Evolutionary conservation across 2,113 vertebrate species (phyloP).

Genomic region (Ginglymostoma cirratum): DNA sequence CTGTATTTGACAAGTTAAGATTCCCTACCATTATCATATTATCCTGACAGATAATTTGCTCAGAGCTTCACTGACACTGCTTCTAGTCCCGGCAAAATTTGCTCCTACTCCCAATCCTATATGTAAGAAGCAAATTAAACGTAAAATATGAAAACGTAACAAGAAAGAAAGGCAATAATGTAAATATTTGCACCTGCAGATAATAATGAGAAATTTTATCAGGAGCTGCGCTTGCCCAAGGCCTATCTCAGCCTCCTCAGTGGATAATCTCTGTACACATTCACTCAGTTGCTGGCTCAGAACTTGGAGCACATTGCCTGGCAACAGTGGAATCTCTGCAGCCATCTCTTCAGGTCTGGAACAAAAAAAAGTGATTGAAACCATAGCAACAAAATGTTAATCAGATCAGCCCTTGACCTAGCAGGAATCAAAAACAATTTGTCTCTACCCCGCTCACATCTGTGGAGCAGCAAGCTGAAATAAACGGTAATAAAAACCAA

Average conservation of each 20-base stretch:
- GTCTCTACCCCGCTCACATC: neutral
- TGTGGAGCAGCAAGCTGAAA: neutral
- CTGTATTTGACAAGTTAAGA: too few species aligned
- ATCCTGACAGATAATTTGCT: too few species aligned
- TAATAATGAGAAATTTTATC: conserved; percentile 85
- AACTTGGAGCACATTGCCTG: conserved; percentile 65
- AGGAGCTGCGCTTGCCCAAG: conserved; percentile 70
- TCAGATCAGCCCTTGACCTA: conserved; percentile 20
- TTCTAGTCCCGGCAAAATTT: neutral
- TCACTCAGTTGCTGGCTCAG: conserved; percentile 68
- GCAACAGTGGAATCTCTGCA: conserved; percentile 73
- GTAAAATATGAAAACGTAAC: neutral
- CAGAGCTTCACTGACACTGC: neutral
- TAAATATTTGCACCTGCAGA: conserved; percentile 70
- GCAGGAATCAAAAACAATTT: neutral
- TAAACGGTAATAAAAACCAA: too few species aligned
- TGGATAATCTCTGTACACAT: conserved; percentile 56
- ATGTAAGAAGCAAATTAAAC: neutral
- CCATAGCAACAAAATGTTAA: conserved; percentile 13
- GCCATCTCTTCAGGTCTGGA: conserved; percentile 70
- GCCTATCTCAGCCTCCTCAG: conserved; percentile 45
- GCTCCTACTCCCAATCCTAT: neutral
- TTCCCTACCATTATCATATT: too few species aligned
- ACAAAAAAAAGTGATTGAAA: conserved; percentile 29
- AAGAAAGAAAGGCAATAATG: neutral